phyloP scores from a whole-genome alignment of 2,888 invertebrate species.

The Latrodectus hesperus region DNA sequence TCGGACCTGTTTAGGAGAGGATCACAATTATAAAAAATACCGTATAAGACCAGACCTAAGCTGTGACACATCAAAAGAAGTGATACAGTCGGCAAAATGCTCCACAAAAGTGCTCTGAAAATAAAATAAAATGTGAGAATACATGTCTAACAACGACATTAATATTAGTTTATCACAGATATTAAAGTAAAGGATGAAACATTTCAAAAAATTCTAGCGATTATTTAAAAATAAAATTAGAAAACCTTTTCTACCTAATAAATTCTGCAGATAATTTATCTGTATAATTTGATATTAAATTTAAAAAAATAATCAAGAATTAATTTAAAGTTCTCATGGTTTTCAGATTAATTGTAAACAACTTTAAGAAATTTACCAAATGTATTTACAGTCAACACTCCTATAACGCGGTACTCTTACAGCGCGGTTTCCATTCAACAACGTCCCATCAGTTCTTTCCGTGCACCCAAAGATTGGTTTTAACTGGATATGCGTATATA shows the following conservation, averaged over 20 bases:
- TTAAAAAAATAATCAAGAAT: background rate
- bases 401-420: too few species aligned
- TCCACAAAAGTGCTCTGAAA: slow-evolving; percentile 29
- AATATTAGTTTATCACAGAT: background rate
- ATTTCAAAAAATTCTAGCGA: background rate
- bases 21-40: slow-evolving; percentile 28
- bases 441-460: too few species aligned
- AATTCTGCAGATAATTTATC: background rate
- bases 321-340: too few species aligned
- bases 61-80: background rate
- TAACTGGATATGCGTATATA: too few species aligned
- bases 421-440: too few species aligned
- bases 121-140: too few species aligned
- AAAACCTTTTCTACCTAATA: background rate
- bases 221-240: background rate
- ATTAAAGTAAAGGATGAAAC: background rate
- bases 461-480: too few species aligned
- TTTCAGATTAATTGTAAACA: too few species aligned
- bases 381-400: too few species aligned
- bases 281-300: background rate
- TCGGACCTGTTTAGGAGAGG: background rate
- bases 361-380: too few species aligned
- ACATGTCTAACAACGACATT: background rate
- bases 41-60: background rate
- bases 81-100: background rate